Base-by-base conservation (phyloP, 1,140 invertebrate genomes). In the Zaprionus taronus region DNA sequence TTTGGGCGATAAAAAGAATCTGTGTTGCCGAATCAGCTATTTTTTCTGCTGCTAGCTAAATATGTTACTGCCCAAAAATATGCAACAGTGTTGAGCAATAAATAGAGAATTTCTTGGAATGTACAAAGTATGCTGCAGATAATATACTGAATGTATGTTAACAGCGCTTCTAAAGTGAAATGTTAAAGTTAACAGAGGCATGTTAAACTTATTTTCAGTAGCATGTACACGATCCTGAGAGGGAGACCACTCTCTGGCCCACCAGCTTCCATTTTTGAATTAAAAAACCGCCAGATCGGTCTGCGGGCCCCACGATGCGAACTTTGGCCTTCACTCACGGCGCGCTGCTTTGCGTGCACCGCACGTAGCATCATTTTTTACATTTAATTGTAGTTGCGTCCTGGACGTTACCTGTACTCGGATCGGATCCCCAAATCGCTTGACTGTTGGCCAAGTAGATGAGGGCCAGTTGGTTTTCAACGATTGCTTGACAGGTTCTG, bases 361-460 rank as follows among this genome's bases (percentile, higher is more conserved):
- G 81, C 84, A 89, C 84, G 84, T 89, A 89, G 75, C 84, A 76
- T 89, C 84, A 89, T 90, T 89, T 89, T 89, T 89, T 85, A 89
- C 84, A 90, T 89, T 89, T 89, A 89, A 89, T 89, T 89, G 90
- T 44, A 44, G 41, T 17, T 31, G 31, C 31, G 31, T 34, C 31
- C 31, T 34, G 31, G 7, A 11, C 31, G n/a, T 47, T 17, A 47
- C 41, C 41, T 47, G 41, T 9, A 17, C 41, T n/a, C 15, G 14
- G 14, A 6, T 15, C 38, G 38, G 38, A n/a, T 41, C 15, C 38
- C 38, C 6, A n/a, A 41, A 15, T n/a, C 15, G 2, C 5, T 6
- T 41, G 38, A 41, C 36, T 38, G 12, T 38, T 2, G 12, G 11
- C 9, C 9, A 12, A 51, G 38, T 55, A 41, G n/a, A 53, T 34